These are phyloP conservation scores for Anastatus disparis DNA, from an alignment of 1,140 invertebrate genomes.

Conservation along the genomic window DNA sequence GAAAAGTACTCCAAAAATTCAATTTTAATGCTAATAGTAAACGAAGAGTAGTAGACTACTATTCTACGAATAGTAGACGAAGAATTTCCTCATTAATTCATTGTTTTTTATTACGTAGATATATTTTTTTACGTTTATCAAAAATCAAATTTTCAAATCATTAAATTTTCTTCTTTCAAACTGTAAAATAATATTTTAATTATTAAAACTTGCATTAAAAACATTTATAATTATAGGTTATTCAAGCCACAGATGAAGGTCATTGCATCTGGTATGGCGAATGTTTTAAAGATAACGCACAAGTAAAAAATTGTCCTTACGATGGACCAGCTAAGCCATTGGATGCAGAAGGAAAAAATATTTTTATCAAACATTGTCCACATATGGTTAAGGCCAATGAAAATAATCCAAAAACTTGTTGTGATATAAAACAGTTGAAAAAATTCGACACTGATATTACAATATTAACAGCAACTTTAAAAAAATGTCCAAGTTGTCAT, in stretches of 20 bases:
- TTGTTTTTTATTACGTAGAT: no score
- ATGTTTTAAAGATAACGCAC: constrained; percentile 67
- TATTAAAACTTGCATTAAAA: no score
- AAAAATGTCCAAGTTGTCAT: constrained; percentile 86
- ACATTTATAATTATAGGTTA: no score
- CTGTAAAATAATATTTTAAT: no score
- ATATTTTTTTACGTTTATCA: no score
- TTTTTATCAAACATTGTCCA: constrained; percentile 77
- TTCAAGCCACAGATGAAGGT: constrained; percentile 57
- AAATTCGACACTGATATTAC: constrained; percentile 73
- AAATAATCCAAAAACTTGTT: constrained; percentile 72
- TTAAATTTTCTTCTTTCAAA: no score
- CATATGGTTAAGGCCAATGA: constrained; percentile 67
- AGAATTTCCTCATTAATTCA: no score
- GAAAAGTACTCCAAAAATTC: no score
- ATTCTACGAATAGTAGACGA: no score
- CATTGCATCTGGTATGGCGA: constrained; percentile 86
- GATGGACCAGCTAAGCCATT: constrained; percentile 74
- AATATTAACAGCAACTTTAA: constrained; percentile 75
- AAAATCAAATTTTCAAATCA: no score
- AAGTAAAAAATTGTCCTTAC: constrained; percentile 76
- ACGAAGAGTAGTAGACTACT: no score
- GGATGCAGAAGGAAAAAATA: constrained; percentile 61
- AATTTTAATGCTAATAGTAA: no score
- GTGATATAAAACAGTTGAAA: constrained; percentile 74